Evolutionary conservation across 2,113 vertebrate genomes (phyloP).

Genomic region (Psephotus haematonotus): DNA sequence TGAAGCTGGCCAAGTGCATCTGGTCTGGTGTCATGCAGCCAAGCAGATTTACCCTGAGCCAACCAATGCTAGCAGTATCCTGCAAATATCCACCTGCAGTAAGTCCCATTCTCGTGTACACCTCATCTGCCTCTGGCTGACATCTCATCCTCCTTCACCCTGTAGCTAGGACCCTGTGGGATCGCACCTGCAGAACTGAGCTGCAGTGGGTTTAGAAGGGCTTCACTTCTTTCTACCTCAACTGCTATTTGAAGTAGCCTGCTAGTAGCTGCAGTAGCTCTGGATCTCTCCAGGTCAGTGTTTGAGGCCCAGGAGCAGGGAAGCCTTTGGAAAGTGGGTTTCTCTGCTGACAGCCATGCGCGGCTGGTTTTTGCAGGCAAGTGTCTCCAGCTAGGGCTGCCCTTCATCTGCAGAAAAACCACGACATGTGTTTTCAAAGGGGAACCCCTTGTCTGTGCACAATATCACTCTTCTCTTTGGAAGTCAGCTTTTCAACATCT

Average conservation of each 20-base stretch:
- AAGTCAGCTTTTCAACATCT: background rate
- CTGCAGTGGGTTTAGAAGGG: background rate
- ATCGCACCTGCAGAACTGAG: background rate
- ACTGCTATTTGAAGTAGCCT: background rate
- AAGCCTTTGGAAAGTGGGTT: background rate
- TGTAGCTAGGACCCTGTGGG: background rate
- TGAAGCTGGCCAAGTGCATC: background rate
- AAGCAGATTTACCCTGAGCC: background rate
- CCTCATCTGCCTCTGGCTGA: background rate
- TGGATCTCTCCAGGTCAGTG: background rate
- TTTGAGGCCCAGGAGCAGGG: background rate
- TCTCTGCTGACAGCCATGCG: background rate
- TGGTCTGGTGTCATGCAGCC: background rate
- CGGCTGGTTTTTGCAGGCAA: background rate
- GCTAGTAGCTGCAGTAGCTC: background rate
- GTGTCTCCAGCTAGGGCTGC: background rate
- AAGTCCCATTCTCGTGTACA: accelerated
- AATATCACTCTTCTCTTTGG: background rate
- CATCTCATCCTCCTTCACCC: background rate
- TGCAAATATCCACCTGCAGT: background rate
- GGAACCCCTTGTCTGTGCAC: background rate
- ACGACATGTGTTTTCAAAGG: background rate
- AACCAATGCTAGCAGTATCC: accelerated
- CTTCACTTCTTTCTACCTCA: background rate
- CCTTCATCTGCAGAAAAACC: background rate